Percentiles rank a stretch among this genome's conserved stretches.
phyloP scores from a whole-genome alignment of 2,888 invertebrate species.

The Pachycephus smyrnensis region DNA sequence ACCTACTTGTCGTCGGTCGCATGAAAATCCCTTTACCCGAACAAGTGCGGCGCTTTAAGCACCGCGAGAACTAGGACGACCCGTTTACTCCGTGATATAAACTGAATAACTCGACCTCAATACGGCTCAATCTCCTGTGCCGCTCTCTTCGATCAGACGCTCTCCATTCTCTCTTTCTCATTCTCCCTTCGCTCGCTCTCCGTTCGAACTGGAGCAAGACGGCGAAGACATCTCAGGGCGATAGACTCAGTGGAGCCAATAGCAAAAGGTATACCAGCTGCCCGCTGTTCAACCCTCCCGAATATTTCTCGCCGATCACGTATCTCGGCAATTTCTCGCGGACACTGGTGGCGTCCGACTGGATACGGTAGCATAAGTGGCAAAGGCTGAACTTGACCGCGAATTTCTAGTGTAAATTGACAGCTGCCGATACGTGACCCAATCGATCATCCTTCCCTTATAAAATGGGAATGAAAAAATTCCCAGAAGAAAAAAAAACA shows the following conservation, averaged over 20 bases:
- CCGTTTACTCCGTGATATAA: conserved; percentile 1
- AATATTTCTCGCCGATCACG: conserved; percentile 1
- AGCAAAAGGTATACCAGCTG: background rate
- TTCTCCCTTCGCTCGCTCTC: background rate
- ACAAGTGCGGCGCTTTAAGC: background rate
- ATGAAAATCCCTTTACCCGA: background rate
- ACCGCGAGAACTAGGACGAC: background rate
- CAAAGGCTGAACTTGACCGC: background rate
- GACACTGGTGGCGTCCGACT: background rate
- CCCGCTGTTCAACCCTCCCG: background rate
- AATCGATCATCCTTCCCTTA: background rate
- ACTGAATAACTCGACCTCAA: conserved; percentile 7
- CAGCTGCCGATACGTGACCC: background rate
- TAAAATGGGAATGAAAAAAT: background rate
- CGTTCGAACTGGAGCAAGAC: background rate
- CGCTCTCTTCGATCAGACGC: background rate
- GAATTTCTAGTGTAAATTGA: background rate
- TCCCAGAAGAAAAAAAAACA: background rate
- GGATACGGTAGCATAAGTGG: background rate
- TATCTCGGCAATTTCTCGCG: background rate
- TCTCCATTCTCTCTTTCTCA: background rate
- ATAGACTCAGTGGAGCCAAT: background rate
- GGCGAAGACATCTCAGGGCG: background rate
- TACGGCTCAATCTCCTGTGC: background rate
- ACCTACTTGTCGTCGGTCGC: background rate